A percentile compares a stretch with the other conserved stretches of the same genome.
These are phyloP conservation scores for Acropora tenuis DNA, from an alignment of 64 coral and sea anemone genomes.

Conservation along the genomic window DNA sequence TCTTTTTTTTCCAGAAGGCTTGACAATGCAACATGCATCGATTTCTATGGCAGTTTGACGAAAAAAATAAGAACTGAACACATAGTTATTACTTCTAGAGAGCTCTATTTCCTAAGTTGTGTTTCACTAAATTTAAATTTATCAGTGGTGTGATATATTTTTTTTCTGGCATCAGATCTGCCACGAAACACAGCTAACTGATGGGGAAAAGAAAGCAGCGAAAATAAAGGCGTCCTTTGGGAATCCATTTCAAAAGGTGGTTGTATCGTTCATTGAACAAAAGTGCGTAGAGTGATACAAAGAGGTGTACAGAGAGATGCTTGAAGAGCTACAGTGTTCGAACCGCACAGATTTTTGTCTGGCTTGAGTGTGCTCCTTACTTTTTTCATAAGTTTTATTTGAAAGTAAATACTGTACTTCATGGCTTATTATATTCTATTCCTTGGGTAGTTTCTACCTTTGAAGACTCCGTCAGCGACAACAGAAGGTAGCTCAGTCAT, in stretches of 20 bases:
- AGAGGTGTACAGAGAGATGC: no score
- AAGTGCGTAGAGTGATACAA: background rate
- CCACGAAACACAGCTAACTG: background rate
- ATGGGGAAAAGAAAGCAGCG: constrained; percentile 59
- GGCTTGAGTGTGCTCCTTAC: background rate
- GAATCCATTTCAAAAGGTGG: constrained; percentile 69
- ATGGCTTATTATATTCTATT: background rate
- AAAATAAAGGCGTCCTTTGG: constrained; percentile 49
- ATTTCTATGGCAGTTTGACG: no score
- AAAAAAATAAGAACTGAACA: no score
- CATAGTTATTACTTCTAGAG: no score
- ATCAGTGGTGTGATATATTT: background rate
- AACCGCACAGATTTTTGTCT: background rate
- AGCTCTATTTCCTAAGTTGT: no score
- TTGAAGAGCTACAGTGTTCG: no score
- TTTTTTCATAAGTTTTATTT: background rate
- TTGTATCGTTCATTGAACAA: background rate
- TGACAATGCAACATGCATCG: no score
- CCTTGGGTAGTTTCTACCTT: constrained; percentile 2
- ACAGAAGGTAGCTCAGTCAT: background rate
- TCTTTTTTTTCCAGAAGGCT: no score
- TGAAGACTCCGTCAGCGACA: constrained; percentile 20
- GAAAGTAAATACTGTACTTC: background rate
- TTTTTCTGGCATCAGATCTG: background rate
- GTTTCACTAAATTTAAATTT: no score